Percentiles rank a stretch among this genome's conserved stretches.
These are phyloP conservation scores for Cheilinus undulatus DNA, from an alignment of 2,113 vertebrate species.

Conservation along the genomic window DNA sequence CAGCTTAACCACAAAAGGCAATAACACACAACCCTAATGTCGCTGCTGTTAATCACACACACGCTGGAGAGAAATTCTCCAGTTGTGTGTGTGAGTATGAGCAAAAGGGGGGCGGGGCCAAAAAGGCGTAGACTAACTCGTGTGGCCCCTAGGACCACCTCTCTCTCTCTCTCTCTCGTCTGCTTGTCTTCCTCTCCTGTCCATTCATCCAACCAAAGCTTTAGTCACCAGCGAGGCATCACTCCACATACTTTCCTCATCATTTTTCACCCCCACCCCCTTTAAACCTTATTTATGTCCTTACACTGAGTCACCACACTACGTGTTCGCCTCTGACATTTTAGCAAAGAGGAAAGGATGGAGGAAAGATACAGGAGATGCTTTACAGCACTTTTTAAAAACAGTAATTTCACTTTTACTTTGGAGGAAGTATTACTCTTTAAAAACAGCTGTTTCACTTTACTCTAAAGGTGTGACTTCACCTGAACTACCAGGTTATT, in stretches of 20 bases:
- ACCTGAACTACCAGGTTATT: too few species aligned
- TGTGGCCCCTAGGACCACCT: conserved; percentile 67
- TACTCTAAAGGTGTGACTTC: too few species aligned
- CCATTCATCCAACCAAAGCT: conserved; percentile 51
- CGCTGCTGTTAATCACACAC: conserved; percentile 66
- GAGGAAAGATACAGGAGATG: conserved; percentile 16
- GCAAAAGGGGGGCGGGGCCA: conserved; percentile 30
- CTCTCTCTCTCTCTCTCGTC: conserved; percentile 45
- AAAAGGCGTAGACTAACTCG: conserved; percentile 60
- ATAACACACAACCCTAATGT: conserved; percentile 75
- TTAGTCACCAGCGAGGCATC: conserved; percentile 77
- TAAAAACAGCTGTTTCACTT: too few species aligned
- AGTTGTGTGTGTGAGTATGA: conserved; percentile 33
- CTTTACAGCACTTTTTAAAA: too few species aligned
- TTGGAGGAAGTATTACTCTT: too few species aligned
- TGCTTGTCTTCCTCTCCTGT: conserved; percentile 23
- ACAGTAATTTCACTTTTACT: too few species aligned
- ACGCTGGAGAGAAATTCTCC: conserved; percentile 55
- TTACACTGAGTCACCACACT: conserved; percentile 70
- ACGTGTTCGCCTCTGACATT: conserved; percentile 65
- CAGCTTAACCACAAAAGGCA: conserved; percentile 78
- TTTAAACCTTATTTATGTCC: conserved; percentile 65
- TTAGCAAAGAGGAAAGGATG: conserved; percentile 39
- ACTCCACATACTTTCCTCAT: conserved; percentile 74
- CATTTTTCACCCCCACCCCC: conserved; percentile 51